phyloP scores from a whole-genome alignment of 2,888 invertebrate species.

The Crocallis elinguaria region DNA sequence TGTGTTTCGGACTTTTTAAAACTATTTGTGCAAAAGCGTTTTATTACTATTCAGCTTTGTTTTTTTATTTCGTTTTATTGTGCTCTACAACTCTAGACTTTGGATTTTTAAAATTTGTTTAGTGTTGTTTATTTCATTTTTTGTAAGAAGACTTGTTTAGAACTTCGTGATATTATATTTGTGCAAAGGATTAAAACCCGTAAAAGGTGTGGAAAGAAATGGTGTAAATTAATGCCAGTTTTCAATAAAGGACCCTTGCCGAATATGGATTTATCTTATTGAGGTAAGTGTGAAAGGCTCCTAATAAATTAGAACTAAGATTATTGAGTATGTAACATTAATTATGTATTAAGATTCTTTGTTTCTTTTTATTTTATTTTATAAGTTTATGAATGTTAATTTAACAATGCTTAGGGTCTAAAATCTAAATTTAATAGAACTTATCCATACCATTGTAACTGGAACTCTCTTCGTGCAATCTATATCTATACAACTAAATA shows the following conservation, averaged over 20 bases:
- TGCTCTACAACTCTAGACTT: neutral
- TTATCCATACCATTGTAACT: too few species aligned
- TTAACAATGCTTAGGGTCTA: too few species aligned
- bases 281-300: constrained; percentile 27
- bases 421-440: too few species aligned
- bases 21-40: constrained; percentile 13
- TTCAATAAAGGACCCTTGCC: constrained; percentile 39
- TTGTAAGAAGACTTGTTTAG: constrained; percentile 7
- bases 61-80: constrained; percentile 17
- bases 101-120: constrained; percentile 1
- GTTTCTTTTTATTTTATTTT: too few species aligned
- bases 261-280: constrained; percentile 30
- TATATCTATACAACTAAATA: too few species aligned
- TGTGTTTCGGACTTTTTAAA: constrained; percentile 25
- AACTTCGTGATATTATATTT: constrained; percentile 49
- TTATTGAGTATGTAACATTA: too few species aligned
- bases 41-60: constrained; percentile 22
- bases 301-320: neutral
- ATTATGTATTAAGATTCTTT: too few species aligned
- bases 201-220: constrained; percentile 52
- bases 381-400: too few species aligned
- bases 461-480: too few species aligned
- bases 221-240: constrained; percentile 46
- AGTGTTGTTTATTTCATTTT: constrained; percentile 2
- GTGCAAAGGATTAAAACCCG: constrained; percentile 53